Evolutionary conservation across 2,888 invertebrate genomes (phyloP).

Genomic region (Hemithea aestivaria): DNA sequence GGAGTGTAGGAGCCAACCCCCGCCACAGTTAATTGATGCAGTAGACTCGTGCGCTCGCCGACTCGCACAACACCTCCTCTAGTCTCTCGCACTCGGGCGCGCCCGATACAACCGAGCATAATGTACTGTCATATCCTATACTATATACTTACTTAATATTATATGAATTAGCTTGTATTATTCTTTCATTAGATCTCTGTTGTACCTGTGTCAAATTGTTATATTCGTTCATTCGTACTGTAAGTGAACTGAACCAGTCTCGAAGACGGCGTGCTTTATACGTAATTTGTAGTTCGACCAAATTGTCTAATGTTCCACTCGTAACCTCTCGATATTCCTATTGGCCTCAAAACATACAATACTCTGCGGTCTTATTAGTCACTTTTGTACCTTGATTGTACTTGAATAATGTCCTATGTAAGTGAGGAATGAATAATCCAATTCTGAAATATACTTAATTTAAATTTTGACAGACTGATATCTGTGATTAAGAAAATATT

Average conservation of each 20-base stretch:
- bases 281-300: slow-evolving; percentile 68
- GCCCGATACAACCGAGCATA: slow-evolving; percentile 71
- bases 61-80: slow-evolving; percentile 66
- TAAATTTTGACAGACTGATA: slow-evolving; percentile 80
- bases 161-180: slow-evolving; percentile 73
- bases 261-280: slow-evolving; percentile 58
- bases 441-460: slow-evolving; percentile 80
- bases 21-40: slow-evolving; percentile 76
- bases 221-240: slow-evolving; percentile 67
- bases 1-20: slow-evolving; percentile 50
- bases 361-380: slow-evolving; percentile 76
- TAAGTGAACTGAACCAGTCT: slow-evolving; percentile 62
- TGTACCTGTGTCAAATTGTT: slow-evolving; percentile 77
- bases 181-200: slow-evolving; percentile 79
- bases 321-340: slow-evolving; percentile 55
- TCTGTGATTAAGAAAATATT: slow-evolving; percentile 80
- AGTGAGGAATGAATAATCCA: slow-evolving; percentile 73
- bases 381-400: slow-evolving; percentile 77
- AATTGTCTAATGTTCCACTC: slow-evolving; percentile 58
- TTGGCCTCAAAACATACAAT: slow-evolving; percentile 59
- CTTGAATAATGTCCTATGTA: slow-evolving; percentile 71
- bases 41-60: slow-evolving; percentile 71
- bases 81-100: slow-evolving; percentile 72
- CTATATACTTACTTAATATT: too few relatives aligned
- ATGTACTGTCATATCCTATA: slow-evolving; percentile 73